Evolutionary conservation across 1,140 invertebrate species (phyloP), one percentile per base, ranked within the genome.

Genomic region (Camponotus floridanus): DNA sequence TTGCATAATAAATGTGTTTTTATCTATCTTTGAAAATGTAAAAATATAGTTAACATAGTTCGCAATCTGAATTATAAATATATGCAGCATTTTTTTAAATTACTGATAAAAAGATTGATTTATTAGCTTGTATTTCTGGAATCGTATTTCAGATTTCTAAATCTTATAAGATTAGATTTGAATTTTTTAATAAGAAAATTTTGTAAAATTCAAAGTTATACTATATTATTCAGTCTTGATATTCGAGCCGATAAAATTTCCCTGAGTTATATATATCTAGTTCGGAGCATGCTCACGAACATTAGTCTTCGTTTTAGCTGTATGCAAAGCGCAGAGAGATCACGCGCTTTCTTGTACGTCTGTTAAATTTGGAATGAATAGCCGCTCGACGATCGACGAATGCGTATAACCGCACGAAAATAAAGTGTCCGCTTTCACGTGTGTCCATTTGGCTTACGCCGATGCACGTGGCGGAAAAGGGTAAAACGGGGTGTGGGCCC

Each of bases 401-500:
- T 9, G 11, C 26, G 11, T 71, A 18, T 2, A 61, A 59, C 59
- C 21, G 55, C 67, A 61, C 65, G 36, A 71, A 81, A 71, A 81
- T 81, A 81, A 71, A 78, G 65, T 51, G 18, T 15, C 18, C 8
- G 31, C n/a, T 67, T 81, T 39, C 48, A 18, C 78, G 55, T 48
- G 67, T 73, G 48, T 59, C 21, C n/a, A 11, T 70, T 36, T 13
- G 7, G 26, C 59, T 73, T 81, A 33, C 55, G 26, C 13, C 42
- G 61, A n/a, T 33, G 67, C 55, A 61, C 26, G 51, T 81, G 79
- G 79, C 3, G 68, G 31, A 74, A 83, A 45, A 61, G 55, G 55
- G n/a, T 73, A 36, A 74, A 70, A 70, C n/a, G n/a, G 45, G n/a
- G 21, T 13, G 39, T n/a, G 39, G 79, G 79, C 79, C 55, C 11